Evolutionary conservation across 2,797 vertebrate species (phyloP).

Genomic region (Chloroceryle inda): DNA sequence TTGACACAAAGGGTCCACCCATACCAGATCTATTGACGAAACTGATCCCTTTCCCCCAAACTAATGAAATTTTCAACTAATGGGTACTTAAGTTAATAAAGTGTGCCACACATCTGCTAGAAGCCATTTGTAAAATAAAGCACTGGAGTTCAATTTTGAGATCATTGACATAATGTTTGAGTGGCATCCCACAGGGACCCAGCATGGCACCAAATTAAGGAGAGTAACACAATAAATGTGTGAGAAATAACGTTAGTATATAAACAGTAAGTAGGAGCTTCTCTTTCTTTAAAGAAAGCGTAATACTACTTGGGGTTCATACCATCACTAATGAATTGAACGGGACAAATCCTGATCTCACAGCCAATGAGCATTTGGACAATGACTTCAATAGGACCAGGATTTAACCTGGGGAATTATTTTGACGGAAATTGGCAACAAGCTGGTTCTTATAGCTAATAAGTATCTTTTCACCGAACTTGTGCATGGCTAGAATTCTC

Average conservation of each 20-base stretch:
- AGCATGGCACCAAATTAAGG: conserved; percentile 84
- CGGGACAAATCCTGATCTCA: conserved; percentile 47
- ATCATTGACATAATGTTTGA: conserved; percentile 85
- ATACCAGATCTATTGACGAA: conserved; percentile 85
- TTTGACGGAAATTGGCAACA: conserved; percentile 78
- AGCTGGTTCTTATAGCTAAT: conserved; percentile 59
- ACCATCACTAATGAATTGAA: conserved; percentile 71
- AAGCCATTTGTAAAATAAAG: conserved; percentile 84
- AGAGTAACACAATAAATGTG: conserved; percentile 82
- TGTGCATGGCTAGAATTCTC: not conserved
- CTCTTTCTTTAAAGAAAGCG: conserved; percentile 64
- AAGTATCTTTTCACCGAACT: conserved; percentile 21
- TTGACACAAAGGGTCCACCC: conserved; percentile 86
- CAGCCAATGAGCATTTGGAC: conserved; percentile 46
- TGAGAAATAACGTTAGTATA: conserved; percentile 83
- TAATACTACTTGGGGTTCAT: conserved; percentile 63
- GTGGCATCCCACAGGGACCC: conserved; percentile 79
- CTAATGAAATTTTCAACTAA: conserved; percentile 90
- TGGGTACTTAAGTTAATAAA: conserved; percentile 89
- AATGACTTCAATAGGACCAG: conserved; percentile 62
- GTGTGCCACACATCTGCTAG: conserved; percentile 87
- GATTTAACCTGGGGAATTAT: conserved; percentile 73
- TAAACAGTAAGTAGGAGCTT: conserved; percentile 79
- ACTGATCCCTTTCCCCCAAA: conserved; percentile 86
- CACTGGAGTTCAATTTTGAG: conserved; percentile 81